Evolutionary conservation across 23 tunicate genomes (phyloP), one percentile per base, ranked within the genome.

Genomic region (Ciona savignyi): DNA sequence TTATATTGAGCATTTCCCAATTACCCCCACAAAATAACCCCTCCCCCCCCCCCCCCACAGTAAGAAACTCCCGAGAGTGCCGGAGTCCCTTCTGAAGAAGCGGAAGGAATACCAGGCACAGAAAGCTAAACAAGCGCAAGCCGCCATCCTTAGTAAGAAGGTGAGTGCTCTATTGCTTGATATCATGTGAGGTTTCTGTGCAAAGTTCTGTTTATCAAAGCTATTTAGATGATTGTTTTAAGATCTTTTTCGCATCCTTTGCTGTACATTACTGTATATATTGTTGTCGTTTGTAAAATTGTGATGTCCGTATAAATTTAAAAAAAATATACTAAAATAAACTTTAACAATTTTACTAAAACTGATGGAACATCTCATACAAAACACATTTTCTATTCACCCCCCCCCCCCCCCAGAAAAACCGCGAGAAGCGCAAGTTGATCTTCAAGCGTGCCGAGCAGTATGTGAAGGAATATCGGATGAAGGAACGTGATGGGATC

Each of bases 361-460:
- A n/a, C n/a, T n/a, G n/a, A n/a, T n/a, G n/a, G n/a, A n/a, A n/a
- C n/a, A n/a, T n/a, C n/a, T n/a, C n/a, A n/a, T n/a, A 49, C 61
- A 49, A 49, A 15, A 49, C 61, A 49, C 20, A 11, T 49, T 49
- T 49, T 15, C 15, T 49, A 11, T 49, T n/a, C n/a, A n/a, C n/a
- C n/a, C n/a, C 11, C 20, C 20, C 20, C 61, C 61, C 61, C 20
- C 61, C 62, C 24, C 32, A 84, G 90, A 79, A 32, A 30, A 72
- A 74, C 60, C 63, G 69, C 70, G 83, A 75, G 35, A 91, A 91
- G 80, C 66, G 93, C 6, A 85, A 76, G 76, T 29, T 91, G 4
- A 85, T 80, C 35, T 84, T 91, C 90, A 87, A 94, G 62, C 77
- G 99, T n/a, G 99, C 99, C 35, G 86, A 77, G 29, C 75, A 86